A percentile compares a stretch with the other conserved stretches of the same genome.
Evolutionary conservation across 2,113 vertebrate genomes (phyloP).

Genomic region (Parus major): DNA sequence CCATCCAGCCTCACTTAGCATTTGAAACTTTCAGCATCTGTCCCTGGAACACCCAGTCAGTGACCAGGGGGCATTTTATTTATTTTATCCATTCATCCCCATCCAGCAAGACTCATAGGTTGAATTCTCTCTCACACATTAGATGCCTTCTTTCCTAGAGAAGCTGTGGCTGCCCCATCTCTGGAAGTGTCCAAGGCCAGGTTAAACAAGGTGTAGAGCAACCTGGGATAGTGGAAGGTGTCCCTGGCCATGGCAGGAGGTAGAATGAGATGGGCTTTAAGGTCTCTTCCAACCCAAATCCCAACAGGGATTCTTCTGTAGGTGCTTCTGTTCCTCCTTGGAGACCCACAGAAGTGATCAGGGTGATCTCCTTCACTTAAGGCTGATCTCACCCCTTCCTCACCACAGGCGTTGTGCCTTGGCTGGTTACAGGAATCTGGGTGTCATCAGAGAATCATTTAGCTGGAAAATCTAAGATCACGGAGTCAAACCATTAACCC

Average conservation of each 20-base stretch:
- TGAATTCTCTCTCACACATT: accelerated
- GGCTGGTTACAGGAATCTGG: neutral
- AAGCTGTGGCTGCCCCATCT: neutral
- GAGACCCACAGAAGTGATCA: neutral
- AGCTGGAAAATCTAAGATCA: neutral
- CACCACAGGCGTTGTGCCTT: accelerated
- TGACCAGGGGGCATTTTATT: neutral
- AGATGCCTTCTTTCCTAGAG: neutral
- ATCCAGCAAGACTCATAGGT: accelerated
- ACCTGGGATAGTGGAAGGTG: neutral
- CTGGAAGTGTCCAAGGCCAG: neutral
- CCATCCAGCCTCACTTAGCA: neutral
- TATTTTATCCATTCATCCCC: neutral
- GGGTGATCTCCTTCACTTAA: neutral
- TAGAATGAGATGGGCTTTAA: accelerated
- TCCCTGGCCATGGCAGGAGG: neutral
- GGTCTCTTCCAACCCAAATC: neutral
- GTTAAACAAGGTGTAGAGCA: neutral
- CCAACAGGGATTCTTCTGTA: neutral
- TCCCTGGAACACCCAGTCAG: neutral
- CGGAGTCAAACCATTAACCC: neutral
- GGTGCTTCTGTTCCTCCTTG: neutral
- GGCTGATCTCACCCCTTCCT: neutral
- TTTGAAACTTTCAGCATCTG: neutral
- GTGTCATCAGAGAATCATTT: accelerated